phyloP scores from a whole-genome alignment of 2,113 vertebrate species.

The Cochlearius cochlearius region DNA sequence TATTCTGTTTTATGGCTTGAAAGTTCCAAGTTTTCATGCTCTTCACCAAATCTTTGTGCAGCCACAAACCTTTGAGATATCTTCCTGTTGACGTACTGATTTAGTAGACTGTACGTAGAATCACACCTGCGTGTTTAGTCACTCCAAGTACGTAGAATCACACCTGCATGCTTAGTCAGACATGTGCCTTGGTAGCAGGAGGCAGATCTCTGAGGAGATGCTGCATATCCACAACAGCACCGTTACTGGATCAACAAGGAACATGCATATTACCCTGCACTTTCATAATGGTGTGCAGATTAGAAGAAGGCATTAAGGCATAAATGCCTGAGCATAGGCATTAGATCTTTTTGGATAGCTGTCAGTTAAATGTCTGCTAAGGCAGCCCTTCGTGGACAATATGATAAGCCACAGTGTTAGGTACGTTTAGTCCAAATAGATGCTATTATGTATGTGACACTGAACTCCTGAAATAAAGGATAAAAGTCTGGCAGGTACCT shows the following conservation, averaged over 20 bases:
- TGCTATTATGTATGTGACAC: background rate
- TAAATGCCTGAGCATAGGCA: background rate
- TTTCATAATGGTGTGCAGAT: background rate
- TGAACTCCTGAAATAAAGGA: background rate
- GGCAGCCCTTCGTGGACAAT: background rate
- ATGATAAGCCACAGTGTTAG: background rate
- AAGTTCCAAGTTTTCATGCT: background rate
- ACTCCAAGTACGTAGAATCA: no score
- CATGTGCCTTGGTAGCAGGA: background rate
- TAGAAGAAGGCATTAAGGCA: background rate
- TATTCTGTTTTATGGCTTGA: background rate
- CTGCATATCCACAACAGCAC: background rate
- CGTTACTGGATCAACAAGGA: background rate
- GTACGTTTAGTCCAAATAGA: background rate
- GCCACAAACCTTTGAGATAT: background rate
- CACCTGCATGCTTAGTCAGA: background rate
- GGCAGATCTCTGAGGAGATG: background rate
- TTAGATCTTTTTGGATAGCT: background rate
- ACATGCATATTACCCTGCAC: background rate
- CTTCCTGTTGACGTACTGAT: background rate
- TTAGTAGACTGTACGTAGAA: background rate
- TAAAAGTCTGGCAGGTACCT: background rate
- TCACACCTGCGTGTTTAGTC: background rate
- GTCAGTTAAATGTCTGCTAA: background rate
- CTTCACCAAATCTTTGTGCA: background rate